phyloP scores from a whole-genome alignment of 2,113 vertebrate genomes.

The Brachionichthys hirsutus region DNA sequence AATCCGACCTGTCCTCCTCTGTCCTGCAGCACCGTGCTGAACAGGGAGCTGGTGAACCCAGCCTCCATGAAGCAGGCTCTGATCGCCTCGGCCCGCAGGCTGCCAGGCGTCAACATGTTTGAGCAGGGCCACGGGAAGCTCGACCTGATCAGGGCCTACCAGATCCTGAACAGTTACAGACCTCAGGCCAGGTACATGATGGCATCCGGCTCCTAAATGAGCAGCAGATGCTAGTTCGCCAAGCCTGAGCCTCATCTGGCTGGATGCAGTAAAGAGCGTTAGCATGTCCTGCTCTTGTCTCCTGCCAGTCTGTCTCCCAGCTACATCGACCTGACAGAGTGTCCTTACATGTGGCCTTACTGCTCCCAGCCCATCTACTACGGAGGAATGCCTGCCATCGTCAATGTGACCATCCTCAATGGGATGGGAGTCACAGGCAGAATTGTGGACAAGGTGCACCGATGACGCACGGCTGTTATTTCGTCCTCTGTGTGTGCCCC shows the following conservation, averaged over 20 bases:
- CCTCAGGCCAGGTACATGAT: conserved; percentile 90
- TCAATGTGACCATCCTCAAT: conserved; percentile 97
- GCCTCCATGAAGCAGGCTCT: conserved; percentile 99
- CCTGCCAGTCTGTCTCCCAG: conserved; percentile 89
- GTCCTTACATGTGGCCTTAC: conserved; percentile 99
- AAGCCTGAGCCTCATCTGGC: no score
- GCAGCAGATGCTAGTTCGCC: no score
- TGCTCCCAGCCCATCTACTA: conserved; percentile 99
- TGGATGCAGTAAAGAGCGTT: no score
- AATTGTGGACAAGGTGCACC: conserved; percentile 94
- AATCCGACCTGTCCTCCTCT: conserved; percentile 15
- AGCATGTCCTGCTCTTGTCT: background rate
- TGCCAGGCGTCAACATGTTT: conserved; percentile 99
- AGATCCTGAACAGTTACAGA: conserved; percentile 96
- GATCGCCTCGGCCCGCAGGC: conserved; percentile 92
- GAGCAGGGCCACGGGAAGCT: conserved; percentile 98
- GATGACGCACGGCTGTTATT: no score
- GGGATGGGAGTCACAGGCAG: conserved; percentile 98
- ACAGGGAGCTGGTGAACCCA: conserved; percentile 93
- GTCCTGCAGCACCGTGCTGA: conserved; percentile 87
- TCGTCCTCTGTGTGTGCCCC: no score
- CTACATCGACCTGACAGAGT: conserved; percentile 96
- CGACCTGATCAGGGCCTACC: conserved; percentile 94
- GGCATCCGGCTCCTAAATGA: background rate
- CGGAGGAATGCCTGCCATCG: conserved; percentile 96